phyloP scores from a whole-genome alignment of 2,113 vertebrate genomes.

The Cyprinodon brontotheroides region DNA sequence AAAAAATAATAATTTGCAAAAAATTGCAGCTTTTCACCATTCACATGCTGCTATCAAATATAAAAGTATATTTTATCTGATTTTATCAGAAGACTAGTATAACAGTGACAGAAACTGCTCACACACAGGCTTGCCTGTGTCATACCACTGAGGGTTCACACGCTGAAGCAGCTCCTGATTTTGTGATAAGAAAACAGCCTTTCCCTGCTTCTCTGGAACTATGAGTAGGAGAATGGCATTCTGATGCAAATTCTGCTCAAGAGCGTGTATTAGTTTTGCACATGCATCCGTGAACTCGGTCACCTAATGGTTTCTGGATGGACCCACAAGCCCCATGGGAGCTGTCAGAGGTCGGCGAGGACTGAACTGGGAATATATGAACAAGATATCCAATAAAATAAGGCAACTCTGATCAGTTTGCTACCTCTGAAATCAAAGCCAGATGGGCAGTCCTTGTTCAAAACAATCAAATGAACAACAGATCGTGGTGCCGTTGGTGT shows the following conservation, averaged over 20 bases:
- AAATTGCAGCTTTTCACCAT: too few species aligned
- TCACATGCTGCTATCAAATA: too few species aligned
- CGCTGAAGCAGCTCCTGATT: conserved; percentile 39
- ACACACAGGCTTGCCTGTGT: not conserved
- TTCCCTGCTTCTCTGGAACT: conserved; percentile 32
- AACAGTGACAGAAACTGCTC: not conserved
- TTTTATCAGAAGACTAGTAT: not conserved
- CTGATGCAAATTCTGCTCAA: conserved; percentile 31
- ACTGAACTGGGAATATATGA: conserved; percentile 80
- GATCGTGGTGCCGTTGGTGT: conserved; percentile 67
- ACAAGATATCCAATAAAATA: conserved; percentile 85
- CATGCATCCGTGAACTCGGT: conserved; percentile 29
- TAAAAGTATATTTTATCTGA: too few species aligned
- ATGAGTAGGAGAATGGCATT: conserved; percentile 22
- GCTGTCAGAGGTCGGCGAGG: conserved; percentile 78
- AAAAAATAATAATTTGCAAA: not conserved
- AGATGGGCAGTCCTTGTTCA: conserved; percentile 80
- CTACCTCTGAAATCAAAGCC: conserved; percentile 79
- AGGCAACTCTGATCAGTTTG: conserved; percentile 78
- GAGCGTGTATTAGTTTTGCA: conserved; percentile 35
- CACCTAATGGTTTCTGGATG: conserved; percentile 60
- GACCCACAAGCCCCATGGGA: conserved; percentile 78
- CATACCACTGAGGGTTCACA: not conserved
- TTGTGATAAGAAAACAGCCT: conserved; percentile 31
- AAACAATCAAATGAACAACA: conserved; percentile 82